Percentiles rank a stretch among this genome's conserved stretches.
Conservation (phyloP, 2,888 invertebrate species). For the Pycnomerus fuliginosus region DNA sequence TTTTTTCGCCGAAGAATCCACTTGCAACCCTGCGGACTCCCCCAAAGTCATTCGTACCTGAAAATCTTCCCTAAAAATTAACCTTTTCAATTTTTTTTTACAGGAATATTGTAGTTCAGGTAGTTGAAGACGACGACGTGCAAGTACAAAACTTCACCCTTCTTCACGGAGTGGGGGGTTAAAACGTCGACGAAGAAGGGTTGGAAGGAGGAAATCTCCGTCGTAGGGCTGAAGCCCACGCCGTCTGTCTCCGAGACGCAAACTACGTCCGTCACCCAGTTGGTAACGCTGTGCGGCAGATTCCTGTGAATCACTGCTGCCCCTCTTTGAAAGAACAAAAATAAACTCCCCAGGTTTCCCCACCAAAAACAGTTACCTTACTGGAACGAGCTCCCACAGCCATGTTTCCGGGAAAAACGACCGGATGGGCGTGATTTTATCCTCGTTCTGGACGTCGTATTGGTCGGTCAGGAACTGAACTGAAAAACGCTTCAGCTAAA, state of each 20-base stretch:
- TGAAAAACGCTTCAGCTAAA: conserved; percentile 20
- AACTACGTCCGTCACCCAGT: conserved; percentile 60
- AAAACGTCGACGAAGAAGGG: conserved; percentile 75
- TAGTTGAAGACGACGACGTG: conserved; percentile 73
- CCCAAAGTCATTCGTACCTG: conserved; percentile 43
- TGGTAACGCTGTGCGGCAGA: conserved; percentile 63
- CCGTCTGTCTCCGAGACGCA: conserved; percentile 56
- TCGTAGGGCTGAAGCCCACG: conserved; percentile 41
- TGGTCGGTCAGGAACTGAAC: conserved; percentile 39
- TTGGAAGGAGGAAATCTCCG: conserved; percentile 59
- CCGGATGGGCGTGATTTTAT: conserved; percentile 42
- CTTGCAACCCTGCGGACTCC: conserved; percentile 37
- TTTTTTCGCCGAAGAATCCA: conserved; percentile 31
- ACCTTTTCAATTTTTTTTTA: conserved; percentile 43
- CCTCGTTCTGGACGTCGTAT: conserved; percentile 35
- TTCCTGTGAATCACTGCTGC: conserved; percentile 39
- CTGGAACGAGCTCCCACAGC: conserved; percentile 63
- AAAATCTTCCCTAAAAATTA: conserved; percentile 7
- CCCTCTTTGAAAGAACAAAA: too few species aligned
- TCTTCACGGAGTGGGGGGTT: conserved; percentile 65
- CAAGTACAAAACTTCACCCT: conserved; percentile 65
- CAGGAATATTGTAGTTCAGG: conserved; percentile 66
- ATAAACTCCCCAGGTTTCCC: neutral
- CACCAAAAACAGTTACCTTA: conserved; percentile 44
- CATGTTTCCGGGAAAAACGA: conserved; percentile 63